Percentiles rank a stretch among this genome's conserved stretches.
Evolutionary conservation across 2,113 vertebrate species (phyloP).

Genomic region (Sigmodon hispidus): DNA sequence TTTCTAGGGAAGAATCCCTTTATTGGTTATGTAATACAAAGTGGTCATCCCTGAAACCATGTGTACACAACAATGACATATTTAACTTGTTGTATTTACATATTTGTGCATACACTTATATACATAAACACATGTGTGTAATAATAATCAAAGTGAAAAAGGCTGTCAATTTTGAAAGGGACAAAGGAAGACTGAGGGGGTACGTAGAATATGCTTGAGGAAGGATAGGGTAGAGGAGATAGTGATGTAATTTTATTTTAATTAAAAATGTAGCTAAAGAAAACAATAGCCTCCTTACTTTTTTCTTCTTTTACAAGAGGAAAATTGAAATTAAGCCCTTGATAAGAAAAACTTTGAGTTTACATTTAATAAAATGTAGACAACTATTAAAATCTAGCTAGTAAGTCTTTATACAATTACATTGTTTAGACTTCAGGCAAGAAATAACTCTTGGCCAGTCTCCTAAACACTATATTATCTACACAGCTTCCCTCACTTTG

Average conservation of each 20-base stretch:
- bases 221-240: not conserved
- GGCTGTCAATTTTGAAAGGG: too few species aligned
- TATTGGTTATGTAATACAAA: not conserved
- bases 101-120: not conserved
- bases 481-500: constrained; percentile 30
- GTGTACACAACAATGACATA: not conserved
- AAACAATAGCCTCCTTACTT: not conserved
- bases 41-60: not conserved
- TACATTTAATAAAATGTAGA: not conserved
- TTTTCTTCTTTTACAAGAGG: not conserved
- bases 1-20: not conserved
- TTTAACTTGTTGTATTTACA: not conserved
- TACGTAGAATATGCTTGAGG: not conserved
- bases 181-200: too few species aligned
- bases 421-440: not conserved
- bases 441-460: not conserved
- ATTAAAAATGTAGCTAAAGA: not conserved
- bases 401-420: not conserved
- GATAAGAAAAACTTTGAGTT: not conserved
- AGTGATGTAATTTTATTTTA: not conserved
- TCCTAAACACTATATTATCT: not conserved
- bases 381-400: not conserved
- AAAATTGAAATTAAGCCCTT: not conserved
- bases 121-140: too few species aligned
- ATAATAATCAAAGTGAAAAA: too few species aligned